A percentile compares a stretch with the other conserved stretches of the same genome.
phyloP scores from a whole-genome alignment of 2,113 vertebrate species.

The Ptychochromis oligacanthus region DNA sequence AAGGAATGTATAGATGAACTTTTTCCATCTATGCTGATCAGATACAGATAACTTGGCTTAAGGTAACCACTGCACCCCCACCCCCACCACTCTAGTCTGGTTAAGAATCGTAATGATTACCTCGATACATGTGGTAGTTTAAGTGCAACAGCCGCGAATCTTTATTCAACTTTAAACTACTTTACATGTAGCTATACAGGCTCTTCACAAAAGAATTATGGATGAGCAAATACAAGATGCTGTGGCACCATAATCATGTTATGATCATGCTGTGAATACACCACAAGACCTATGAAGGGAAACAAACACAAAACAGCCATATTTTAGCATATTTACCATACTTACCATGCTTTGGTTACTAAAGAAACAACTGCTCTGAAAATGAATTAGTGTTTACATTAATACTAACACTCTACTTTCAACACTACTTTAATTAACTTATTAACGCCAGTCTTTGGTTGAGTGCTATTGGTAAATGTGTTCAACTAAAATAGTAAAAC shows the following conservation, averaged over 20 bases:
- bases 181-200: no score
- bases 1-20: not conserved
- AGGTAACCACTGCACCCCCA: not conserved
- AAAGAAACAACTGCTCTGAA: not conserved
- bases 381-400: not conserved
- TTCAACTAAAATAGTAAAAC: not conserved
- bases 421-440: not conserved
- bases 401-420: not conserved
- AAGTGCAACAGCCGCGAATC: not conserved
- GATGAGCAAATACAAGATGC: not conserved
- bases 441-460: not conserved
- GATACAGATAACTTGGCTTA: not conserved
- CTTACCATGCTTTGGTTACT: not conserved
- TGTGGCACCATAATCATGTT: not conserved
- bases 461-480: not conserved
- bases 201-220: not conserved
- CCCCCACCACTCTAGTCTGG: no score
- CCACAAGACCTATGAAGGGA: not conserved
- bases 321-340: not conserved
- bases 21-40: not conserved
- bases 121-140: fast-evolving
- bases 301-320: not conserved
- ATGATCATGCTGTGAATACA: not conserved
- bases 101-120: not conserved
- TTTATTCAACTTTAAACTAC: not conserved